Percentiles rank a stretch among this genome's conserved stretches.
Conservation (phyloP, 2,113 vertebrate genomes). For the Urocitellus parryii region DNA sequence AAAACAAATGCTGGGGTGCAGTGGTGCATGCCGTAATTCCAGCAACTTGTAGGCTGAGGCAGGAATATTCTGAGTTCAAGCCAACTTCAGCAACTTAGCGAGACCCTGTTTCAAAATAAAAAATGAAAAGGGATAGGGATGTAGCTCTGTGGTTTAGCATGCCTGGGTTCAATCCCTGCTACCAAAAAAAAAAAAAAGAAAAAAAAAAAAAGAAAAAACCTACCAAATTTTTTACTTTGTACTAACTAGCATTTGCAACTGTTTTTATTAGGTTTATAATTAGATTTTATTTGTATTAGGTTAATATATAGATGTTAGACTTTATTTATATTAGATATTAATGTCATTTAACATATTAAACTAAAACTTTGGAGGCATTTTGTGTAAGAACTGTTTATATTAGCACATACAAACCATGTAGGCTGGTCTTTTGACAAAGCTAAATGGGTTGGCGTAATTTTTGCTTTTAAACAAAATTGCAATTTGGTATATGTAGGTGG, state of each 20-base stretch:
- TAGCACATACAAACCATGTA: neutral
- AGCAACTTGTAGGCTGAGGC: too few species aligned
- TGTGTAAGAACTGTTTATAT: neutral
- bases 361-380: neutral
- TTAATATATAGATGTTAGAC: too few species aligned
- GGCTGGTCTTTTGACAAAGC: neutral
- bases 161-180: too few species aligned
- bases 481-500: neutral
- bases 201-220: too few species aligned
- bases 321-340: neutral
- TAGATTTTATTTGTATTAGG: too few species aligned
- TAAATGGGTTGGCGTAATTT: neutral
- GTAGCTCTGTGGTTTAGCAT: too few species aligned
- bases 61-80: too few species aligned
- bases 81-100: too few species aligned
- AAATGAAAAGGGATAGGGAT: too few species aligned
- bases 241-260: neutral
- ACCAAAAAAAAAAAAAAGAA: too few species aligned
- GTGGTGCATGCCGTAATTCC: too few species aligned
- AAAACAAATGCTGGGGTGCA: neutral
- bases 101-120: too few species aligned
- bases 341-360: neutral
- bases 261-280: neutral
- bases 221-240: neutral
- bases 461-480: neutral